Conservation (phyloP, 2,888 invertebrate genomes). For the Leptarthrus brevirostris region DNA sequence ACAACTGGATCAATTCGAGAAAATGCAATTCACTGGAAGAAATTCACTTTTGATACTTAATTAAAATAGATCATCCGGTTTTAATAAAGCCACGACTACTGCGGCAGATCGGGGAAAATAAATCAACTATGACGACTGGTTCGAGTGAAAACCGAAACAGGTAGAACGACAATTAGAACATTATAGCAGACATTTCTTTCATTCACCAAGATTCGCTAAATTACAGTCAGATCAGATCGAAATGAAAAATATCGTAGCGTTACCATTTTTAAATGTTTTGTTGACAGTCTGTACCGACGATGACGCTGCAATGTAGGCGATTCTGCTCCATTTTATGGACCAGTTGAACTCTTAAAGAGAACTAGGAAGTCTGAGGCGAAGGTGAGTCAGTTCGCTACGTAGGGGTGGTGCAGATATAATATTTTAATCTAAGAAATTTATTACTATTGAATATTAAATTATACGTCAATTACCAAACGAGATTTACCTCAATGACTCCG, state of each 20-base stretch:
- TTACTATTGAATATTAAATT: constrained; percentile 18
- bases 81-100: not conserved
- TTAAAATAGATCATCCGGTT: constrained; percentile 38
- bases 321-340: constrained; percentile 45
- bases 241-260: not conserved
- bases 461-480: constrained; percentile 12
- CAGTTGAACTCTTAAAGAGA: constrained; percentile 3
- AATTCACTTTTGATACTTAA: constrained; percentile 42
- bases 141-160: not conserved
- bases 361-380: constrained; percentile 42
- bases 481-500: not conserved
- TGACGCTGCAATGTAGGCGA: constrained; percentile 24
- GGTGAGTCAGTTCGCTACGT: constrained; percentile 41
- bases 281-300: not conserved
- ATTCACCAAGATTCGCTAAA: too few species aligned
- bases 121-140: constrained; percentile 2
- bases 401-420: constrained; percentile 27
- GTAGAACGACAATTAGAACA: constrained; percentile 25
- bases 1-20: constrained; percentile 38
- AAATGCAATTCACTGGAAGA: constrained; percentile 29
- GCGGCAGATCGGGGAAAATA: constrained; percentile 1
- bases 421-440: constrained; percentile 41
- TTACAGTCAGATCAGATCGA: not conserved
- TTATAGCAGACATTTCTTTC: not conserved
- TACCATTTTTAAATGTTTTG: constrained; percentile 13